These are phyloP conservation scores for Manis javanica DNA, from an alignment of 2,797 vertebrate genomes.

Conservation along the genomic window DNA sequence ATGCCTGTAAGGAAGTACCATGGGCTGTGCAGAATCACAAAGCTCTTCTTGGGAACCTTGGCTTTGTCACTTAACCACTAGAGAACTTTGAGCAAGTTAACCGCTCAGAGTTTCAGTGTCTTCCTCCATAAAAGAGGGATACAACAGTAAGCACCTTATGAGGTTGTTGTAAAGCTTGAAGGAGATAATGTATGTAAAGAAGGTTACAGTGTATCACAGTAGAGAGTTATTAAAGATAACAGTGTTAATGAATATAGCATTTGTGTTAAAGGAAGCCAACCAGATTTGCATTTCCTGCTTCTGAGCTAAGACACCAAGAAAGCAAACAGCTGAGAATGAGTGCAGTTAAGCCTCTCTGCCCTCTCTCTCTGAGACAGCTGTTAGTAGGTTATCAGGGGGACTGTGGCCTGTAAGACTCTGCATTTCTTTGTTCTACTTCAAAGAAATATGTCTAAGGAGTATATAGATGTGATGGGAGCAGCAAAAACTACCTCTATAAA, in stretches of 20 bases:
- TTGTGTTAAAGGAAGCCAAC: background rate
- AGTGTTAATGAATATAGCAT: background rate
- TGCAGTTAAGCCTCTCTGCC: background rate
- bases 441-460: background rate
- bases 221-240: background rate
- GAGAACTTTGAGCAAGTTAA: background rate
- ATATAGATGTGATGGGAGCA: background rate
- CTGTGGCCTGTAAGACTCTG: background rate
- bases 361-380: background rate
- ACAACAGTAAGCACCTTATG: background rate
- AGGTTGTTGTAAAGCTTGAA: background rate
- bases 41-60: background rate
- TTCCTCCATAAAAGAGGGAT: background rate
- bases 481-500: background rate
- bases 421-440: background rate
- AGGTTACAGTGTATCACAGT: background rate
- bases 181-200: background rate
- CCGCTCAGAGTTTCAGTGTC: background rate
- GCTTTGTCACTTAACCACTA: background rate
- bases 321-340: background rate
- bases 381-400: too few species aligned
- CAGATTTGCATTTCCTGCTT: background rate
- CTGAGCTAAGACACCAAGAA: background rate
- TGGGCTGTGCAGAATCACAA: background rate
- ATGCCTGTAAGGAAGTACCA: background rate